Percentiles rank a stretch among this genome's conserved stretches.
phyloP scores from a whole-genome alignment of 1,140 invertebrate species.

The Dendrolimus punctatus region DNA sequence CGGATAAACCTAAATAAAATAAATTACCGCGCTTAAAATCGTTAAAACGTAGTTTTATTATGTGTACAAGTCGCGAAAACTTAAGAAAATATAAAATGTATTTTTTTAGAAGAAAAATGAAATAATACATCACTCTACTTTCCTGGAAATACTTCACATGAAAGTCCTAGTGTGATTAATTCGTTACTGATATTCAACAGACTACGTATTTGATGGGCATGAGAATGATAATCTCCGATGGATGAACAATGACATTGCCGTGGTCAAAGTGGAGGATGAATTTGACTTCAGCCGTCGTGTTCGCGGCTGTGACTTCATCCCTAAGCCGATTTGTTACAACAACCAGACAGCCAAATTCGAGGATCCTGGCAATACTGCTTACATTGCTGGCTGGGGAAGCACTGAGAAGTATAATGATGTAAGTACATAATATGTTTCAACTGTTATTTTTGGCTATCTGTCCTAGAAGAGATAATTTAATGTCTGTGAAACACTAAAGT shows the following conservation, averaged over 20 bases:
- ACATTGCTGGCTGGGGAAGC: slow-evolving; percentile 52
- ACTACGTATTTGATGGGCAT: slow-evolving; percentile 58
- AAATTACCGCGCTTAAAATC: too few species aligned
- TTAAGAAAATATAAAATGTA: too few species aligned
- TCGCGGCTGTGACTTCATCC: slow-evolving; percentile 46
- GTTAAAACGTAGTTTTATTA: too few species aligned
- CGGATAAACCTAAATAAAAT: too few species aligned
- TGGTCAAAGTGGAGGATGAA: slow-evolving; percentile 50
- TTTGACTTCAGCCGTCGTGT: slow-evolving; percentile 48
- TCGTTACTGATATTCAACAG: slow-evolving; percentile 13
- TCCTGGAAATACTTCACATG: neutral
- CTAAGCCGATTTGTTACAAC: slow-evolving; percentile 46
- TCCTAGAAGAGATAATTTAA: too few species aligned
- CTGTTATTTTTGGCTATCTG: too few species aligned
- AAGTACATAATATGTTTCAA: neutral
- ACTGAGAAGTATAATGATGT: slow-evolving; percentile 45
- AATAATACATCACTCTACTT: too few species aligned
- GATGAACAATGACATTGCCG: slow-evolving; percentile 61
- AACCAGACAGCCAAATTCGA: slow-evolving; percentile 45
- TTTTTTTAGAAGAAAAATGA: too few species aligned
- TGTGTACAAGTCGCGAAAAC: too few species aligned
- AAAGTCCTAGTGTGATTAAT: neutral
- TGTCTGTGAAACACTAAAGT: too few species aligned
- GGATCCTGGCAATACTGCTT: slow-evolving; percentile 32
- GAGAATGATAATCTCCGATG: slow-evolving; percentile 57